phyloP scores from a whole-genome alignment of 2,888 invertebrate genomes.

The Aleiodes testaceus region DNA sequence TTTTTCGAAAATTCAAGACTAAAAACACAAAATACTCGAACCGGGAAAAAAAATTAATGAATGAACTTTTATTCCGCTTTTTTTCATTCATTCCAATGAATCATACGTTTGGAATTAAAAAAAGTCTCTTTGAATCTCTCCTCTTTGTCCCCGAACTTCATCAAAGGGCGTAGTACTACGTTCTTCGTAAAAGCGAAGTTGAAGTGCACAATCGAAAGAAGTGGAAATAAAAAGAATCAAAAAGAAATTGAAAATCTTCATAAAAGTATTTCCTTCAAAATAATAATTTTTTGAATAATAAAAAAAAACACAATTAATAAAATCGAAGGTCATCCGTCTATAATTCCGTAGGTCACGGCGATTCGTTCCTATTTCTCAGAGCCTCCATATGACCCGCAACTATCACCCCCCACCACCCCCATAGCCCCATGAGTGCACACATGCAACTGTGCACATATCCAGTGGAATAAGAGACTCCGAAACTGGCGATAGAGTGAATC shows the following conservation, averaged over 20 bases:
- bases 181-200: too few species aligned
- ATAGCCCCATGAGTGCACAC: neutral
- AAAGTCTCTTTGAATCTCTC: neutral
- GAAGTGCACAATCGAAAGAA: too few species aligned
- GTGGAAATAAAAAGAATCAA: too few species aligned
- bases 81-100: neutral
- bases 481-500: neutral
- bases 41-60: too few species aligned
- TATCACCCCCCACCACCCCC: neutral
- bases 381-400: neutral
- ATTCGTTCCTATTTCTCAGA: slow-evolving; percentile 22
- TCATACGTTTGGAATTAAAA: neutral
- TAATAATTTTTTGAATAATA: neutral
- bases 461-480: slow-evolving; percentile 8
- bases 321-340: slow-evolving; percentile 17
- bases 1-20: neutral
- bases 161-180: too few species aligned
- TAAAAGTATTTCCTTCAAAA: too few species aligned
- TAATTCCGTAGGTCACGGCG: slow-evolving; percentile 28
- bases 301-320: neutral
- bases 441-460: neutral
- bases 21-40: neutral
- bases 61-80: too few species aligned
- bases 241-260: neutral
- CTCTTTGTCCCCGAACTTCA: too few species aligned